A percentile compares a stretch with the other conserved stretches of the same genome.
Conservation (phyloP, 2,888 invertebrate species). For the Aspidiotus rigidus region DNA sequence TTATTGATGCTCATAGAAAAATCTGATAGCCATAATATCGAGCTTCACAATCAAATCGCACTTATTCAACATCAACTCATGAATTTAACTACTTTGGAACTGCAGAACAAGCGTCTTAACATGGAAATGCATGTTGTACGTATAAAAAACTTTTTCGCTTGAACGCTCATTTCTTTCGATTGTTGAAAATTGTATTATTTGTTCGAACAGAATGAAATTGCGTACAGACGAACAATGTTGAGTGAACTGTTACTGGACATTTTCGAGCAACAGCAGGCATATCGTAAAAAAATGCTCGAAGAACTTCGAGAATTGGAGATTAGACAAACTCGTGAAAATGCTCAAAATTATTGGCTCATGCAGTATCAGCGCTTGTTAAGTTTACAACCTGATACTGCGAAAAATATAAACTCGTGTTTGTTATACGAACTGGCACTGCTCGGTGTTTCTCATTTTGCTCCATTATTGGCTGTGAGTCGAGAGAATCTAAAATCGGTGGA, state of each 20-base stretch:
- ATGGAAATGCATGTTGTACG: conserved; percentile 57
- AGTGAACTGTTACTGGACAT: conserved; percentile 59
- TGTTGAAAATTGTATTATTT: conserved; percentile 20
- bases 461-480: conserved; percentile 56
- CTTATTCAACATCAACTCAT: conserved; percentile 60
- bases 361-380: conserved; percentile 78
- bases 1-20: conserved; percentile 40
- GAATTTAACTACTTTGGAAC: conserved; percentile 60
- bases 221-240: conserved; percentile 57
- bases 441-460: conserved; percentile 66
- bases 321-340: conserved; percentile 1
- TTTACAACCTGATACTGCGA: conserved; percentile 57
- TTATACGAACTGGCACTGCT: conserved; percentile 60
- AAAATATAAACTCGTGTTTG: conserved; percentile 55
- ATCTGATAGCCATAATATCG: conserved; percentile 22
- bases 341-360: conserved; percentile 54
- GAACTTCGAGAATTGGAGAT: conserved; percentile 63
- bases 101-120: conserved; percentile 59
- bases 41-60: conserved; percentile 16
- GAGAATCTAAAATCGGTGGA: conserved; percentile 39
- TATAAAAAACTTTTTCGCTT: conserved; percentile 8
- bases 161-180: not conserved
- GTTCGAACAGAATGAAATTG: conserved; percentile 52
- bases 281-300: conserved; percentile 56
- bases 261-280: conserved; percentile 56